Evolutionary conservation across 1,140 invertebrate genomes (phyloP), one percentile per base, ranked within the genome.

Genomic region (Tetragnatha versicolor): DNA sequence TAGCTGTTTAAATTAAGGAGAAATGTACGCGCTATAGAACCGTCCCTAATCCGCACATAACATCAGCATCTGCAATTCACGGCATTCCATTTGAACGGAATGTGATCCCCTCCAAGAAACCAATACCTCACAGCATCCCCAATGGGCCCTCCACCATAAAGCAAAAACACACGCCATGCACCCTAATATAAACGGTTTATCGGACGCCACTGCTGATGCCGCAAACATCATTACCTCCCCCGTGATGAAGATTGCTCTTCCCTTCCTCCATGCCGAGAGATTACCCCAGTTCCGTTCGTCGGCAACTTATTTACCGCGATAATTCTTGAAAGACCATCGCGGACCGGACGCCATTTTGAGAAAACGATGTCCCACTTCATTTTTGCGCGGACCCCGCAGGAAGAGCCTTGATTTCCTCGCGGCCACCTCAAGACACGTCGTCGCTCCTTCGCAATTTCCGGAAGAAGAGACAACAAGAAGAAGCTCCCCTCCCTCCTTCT

Each of bases 371-470:
- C 65, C 42, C 45, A 39, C 58, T 55, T 63, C 61, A 77, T 77
- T 55, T 77, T 77, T 77, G 45, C 29, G 6, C 14, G 51, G 55
- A 63, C 31, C 17, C 25, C 7, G 14, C 69, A 58, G 73, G 73
- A 77, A 77, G 73, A 61, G 73, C n/a, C n/a, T 77, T 77, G 73
- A 65, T 65, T 47, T 66, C 49, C 66, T 60, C 39, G 68, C 29
- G 25, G 66, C 25, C 47, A 69, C 70, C 63, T 47, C 47, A 73
- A 73, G 70, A 73, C 70, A 61, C 70, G 70, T 33, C 49, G 70
- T 73, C 55, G 55, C 70, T 65, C 61, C 60, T 31, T 77, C 49
- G 73, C 55, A 77, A 77, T 77, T 77, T 77, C 73, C 73, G 73
- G 73, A 60, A 29, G 29, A 65, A 29, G 31, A 25, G 45, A n/a